phyloP scores from a whole-genome alignment of 2,113 vertebrate species.

The Pedetes capensis region DNA sequence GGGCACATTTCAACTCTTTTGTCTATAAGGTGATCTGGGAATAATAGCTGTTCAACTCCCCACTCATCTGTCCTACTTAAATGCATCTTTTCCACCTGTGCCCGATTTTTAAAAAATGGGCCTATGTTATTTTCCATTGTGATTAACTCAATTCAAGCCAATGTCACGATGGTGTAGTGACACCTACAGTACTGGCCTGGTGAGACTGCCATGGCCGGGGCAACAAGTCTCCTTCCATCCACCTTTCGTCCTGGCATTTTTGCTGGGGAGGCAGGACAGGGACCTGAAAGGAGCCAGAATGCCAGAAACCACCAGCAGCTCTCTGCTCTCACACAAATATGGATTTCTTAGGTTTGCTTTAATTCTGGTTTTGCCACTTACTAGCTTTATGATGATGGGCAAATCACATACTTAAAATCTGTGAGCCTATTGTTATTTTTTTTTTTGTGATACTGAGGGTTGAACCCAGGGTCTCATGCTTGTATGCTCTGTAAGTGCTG shows the following conservation, averaged over 20 bases:
- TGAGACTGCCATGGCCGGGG: no score
- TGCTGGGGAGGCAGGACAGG: background rate
- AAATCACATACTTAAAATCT: background rate
- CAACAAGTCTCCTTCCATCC: rapidly evolving
- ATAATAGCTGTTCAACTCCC: background rate
- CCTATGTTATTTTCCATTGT: background rate
- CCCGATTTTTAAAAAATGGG: background rate
- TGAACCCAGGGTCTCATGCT: no score
- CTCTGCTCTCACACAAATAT: background rate
- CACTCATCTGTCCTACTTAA: background rate
- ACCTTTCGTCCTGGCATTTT: background rate
- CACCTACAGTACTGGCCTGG: rapidly evolving
- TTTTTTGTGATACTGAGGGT: no score
- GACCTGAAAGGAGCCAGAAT: no score
- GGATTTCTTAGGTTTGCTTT: background rate
- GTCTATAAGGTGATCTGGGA: background rate
- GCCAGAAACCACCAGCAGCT: no score
- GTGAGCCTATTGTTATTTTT: no score
- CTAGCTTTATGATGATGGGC: background rate
- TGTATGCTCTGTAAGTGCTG: no score
- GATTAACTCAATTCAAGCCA: background rate
- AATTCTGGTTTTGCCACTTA: background rate
- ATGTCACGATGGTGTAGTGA: background rate
- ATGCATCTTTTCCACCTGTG: background rate
- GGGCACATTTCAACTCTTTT: background rate